Base-by-base conservation (phyloP, 2,888 invertebrate species). In the Melieria crassipennis region DNA sequence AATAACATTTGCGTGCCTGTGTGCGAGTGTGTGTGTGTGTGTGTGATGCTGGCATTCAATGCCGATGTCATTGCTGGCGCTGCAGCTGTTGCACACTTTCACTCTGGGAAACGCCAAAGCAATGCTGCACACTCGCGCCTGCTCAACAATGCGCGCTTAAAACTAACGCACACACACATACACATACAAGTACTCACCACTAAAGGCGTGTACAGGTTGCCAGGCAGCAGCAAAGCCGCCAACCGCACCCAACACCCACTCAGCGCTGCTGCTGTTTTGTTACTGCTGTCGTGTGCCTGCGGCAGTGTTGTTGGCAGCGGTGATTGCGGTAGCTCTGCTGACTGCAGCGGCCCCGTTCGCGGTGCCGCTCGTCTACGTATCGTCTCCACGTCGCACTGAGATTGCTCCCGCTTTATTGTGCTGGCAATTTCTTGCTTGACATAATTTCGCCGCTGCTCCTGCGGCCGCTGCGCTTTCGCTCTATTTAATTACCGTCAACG, bases 1-100 rank as follows among this genome's bases (percentile, higher is more conserved):
- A 48, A 16, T 16, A 73, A 73, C 66, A 74, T 71, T 74, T 75
- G 70, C 50, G 60, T 65, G 60, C 55, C 58, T 48, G 63, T 73
- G 73, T 47, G 63, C 58, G 69, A 64, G 70, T 56, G 55, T 48
- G 56, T 61, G 57, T 56, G 62, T 56, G 46, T 70, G 6, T 65
- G 57, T 69, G 30, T 30, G 3, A 30, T 30, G 30, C 30, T 30
- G 2, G 30, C 30, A 30, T 30, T 2, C 30, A 30, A 30, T 30
- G 30, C 30, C 30, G 30, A 30, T 30, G 30, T 30, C 30, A 30
- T 30, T 30, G 30, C 30, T 30, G 30, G 30, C 30, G 30, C 30
- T 30, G 30, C 30, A 30, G 30, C 30, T 30, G 30, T 30, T 30
- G 30, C 30, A 30, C 30, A 30, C 30, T 30, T 30, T 30, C 30